Conservation (phyloP, 92 coral and sea anemone genomes). For the Anthopleura xanthogrammica region DNA sequence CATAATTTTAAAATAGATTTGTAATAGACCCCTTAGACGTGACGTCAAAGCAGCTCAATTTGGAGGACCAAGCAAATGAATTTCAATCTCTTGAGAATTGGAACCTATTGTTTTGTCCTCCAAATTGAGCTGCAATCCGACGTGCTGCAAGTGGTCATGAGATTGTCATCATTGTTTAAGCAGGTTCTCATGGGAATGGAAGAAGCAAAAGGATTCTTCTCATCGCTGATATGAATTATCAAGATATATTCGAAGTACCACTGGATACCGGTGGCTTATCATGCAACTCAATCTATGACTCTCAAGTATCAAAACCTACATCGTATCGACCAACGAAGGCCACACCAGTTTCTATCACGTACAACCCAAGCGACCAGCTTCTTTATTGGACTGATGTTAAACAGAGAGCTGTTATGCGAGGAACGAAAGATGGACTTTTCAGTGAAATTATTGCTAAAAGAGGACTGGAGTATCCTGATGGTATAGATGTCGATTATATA, state of each 20-base stretch:
- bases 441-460: constrained; percentile 13
- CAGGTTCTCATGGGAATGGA: neutral
- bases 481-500: constrained; percentile 40
- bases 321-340: neutral
- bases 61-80: no score
- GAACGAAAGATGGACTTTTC: constrained; percentile 11
- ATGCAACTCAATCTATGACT: constrained; percentile 27
- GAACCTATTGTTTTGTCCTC: no score
- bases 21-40: no score
- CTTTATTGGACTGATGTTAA: constrained; percentile 39
- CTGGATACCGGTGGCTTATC: neutral
- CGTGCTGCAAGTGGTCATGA: no score
- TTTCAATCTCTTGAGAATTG: no score
- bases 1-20: no score
- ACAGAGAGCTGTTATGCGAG: constrained; percentile 29
- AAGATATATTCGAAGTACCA: constrained; percentile 33
- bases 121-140: no score
- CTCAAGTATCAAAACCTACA: neutral
- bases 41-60: no score
- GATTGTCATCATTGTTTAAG: neutral
- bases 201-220: constrained; percentile 15
- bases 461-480: constrained; percentile 34
- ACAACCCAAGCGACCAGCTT: constrained; percentile 32
- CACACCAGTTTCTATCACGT: constrained; percentile 25
- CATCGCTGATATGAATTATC: constrained; percentile 34